A percentile compares a stretch with the other conserved stretches of the same genome.
phyloP scores from a whole-genome alignment of 2,113 vertebrate genomes.

The Atlantisia rogersi region DNA sequence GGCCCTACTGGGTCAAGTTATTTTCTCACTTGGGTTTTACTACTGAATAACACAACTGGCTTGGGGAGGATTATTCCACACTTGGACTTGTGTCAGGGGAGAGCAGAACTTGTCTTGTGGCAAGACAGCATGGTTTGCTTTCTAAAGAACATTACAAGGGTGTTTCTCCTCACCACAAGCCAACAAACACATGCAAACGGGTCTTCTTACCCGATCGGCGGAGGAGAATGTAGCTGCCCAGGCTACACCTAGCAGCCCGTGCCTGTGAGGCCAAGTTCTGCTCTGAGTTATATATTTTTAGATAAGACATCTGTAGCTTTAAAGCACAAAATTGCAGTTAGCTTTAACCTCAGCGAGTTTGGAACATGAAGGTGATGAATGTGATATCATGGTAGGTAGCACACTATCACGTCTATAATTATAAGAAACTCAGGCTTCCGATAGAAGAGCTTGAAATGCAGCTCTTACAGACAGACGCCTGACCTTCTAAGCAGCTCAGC shows the following conservation, averaged over 20 bases:
- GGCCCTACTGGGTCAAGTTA: slow-evolving; percentile 58
- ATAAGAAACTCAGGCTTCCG: slow-evolving; percentile 6
- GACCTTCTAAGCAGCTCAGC: slow-evolving; percentile 46
- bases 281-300: not conserved
- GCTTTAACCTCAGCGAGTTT: slow-evolving; percentile 21
- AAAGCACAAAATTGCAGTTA: not conserved
- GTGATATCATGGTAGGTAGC: not conserved
- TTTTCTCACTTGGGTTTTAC: slow-evolving; percentile 65
- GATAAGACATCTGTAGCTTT: not conserved
- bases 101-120: slow-evolving; percentile 40
- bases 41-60: slow-evolving; percentile 28
- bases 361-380: not conserved
- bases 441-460: slow-evolving; percentile 41
- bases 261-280: not conserved
- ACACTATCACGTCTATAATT: slow-evolving; percentile 7
- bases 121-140: slow-evolving; percentile 37
- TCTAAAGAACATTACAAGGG: slow-evolving; percentile 36
- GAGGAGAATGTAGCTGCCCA: not conserved
- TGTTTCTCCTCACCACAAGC: slow-evolving; percentile 35
- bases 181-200: not conserved
- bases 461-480: slow-evolving; percentile 38
- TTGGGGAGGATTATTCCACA: slow-evolving; percentile 30
- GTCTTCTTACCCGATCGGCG: not conserved
- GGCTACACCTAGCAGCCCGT: not conserved
- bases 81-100: slow-evolving; percentile 48